These are phyloP conservation scores for Zaprionus nigranus DNA, from an alignment of 1,140 invertebrate genomes.

Conservation along the genomic window DNA sequence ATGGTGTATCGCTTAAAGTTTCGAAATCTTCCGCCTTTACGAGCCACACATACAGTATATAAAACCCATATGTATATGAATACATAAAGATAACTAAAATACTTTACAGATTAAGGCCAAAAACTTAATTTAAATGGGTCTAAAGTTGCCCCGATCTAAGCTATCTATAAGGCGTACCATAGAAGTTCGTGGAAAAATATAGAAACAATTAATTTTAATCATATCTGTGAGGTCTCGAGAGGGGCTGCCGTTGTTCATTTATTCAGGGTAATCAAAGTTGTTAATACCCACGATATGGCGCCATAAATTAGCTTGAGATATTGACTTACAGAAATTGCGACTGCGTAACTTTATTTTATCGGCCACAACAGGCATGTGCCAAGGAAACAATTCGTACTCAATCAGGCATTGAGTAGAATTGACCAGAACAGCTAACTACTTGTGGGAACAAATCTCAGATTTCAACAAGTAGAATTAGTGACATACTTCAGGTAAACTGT, in stretches of 20 bases:
- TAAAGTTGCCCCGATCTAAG: slow-evolving; percentile 2
- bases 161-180: slow-evolving; percentile 23
- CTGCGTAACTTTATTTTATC: slow-evolving; percentile 10
- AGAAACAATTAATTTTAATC: slow-evolving; percentile 24
- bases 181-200: slow-evolving; percentile 21
- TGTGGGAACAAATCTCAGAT: neutral
- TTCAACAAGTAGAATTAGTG: neutral
- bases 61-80: neutral
- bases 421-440: neutral
- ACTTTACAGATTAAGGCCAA: slow-evolving; percentile 12
- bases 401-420: neutral
- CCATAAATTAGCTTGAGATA: slow-evolving; percentile 27
- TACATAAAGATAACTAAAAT: slow-evolving; percentile 23
- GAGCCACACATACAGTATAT: neutral
- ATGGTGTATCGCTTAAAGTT: slow-evolving; percentile 5
- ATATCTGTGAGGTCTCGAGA: slow-evolving; percentile 3
- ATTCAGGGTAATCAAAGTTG: slow-evolving; percentile 24
- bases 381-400: neutral
- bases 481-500: slow-evolving; percentile 11
- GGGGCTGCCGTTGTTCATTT: slow-evolving; percentile 20
- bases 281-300: slow-evolving; percentile 26
- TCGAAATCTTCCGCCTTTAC: slow-evolving; percentile 9
- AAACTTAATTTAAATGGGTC: slow-evolving; percentile 31
- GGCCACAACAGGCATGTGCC: neutral
- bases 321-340: slow-evolving; percentile 7